Evolutionary conservation across 2,113 vertebrate species (phyloP).

Genomic region (Paradisaea rubra): DNA sequence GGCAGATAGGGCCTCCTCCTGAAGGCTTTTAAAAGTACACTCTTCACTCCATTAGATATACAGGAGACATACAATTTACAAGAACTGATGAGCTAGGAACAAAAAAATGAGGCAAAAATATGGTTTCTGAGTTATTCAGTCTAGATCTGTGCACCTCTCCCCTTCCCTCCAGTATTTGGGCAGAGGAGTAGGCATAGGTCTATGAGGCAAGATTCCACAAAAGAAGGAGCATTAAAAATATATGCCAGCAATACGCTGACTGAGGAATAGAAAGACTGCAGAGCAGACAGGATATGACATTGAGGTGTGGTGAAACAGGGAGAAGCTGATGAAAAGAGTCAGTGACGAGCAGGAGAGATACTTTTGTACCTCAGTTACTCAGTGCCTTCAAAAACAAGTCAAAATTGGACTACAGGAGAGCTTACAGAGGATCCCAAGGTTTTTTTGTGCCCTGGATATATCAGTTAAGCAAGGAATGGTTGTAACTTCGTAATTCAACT

Average conservation of each 20-base stretch:
- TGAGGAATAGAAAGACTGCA: background rate
- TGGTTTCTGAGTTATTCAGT: background rate
- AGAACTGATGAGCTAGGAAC: background rate
- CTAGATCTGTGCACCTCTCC: fast-evolving
- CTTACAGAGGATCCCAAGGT: background rate
- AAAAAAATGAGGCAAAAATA: background rate
- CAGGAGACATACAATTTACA: background rate
- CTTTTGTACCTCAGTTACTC: background rate
- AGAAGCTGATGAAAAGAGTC: background rate
- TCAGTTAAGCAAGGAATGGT: background rate
- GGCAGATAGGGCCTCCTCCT: background rate
- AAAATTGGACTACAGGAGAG: background rate
- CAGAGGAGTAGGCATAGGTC: background rate
- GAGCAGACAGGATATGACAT: background rate
- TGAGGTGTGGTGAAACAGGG: background rate
- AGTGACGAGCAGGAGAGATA: background rate
- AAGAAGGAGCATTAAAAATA: background rate
- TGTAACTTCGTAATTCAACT: background rate
- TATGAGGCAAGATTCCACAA: background rate
- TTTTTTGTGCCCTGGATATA: background rate
- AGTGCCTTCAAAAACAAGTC: background rate
- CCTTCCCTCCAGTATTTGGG: background rate
- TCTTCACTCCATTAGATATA: background rate
- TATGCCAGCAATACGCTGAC: background rate
- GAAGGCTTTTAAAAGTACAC: background rate